Percentiles rank a stretch among this genome's conserved stretches.
These are phyloP conservation scores for Clangula hyemalis DNA, from an alignment of 2,797 vertebrate genomes.

Conservation along the genomic window DNA sequence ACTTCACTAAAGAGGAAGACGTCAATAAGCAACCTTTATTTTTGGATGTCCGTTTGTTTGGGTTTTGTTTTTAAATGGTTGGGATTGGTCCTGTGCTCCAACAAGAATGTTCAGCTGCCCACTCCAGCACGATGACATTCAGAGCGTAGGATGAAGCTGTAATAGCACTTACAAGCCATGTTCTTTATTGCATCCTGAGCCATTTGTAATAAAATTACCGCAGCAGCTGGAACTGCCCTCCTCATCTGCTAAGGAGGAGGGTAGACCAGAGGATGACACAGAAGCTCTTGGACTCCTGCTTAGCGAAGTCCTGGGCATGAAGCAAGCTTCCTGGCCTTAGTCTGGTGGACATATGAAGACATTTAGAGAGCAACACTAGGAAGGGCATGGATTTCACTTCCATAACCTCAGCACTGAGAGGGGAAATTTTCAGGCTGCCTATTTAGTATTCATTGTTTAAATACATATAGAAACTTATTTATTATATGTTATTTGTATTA, in stretches of 20 bases:
- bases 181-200: fast-evolving
- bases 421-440: not conserved
- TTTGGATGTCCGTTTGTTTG: not conserved
- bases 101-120: not conserved
- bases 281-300: not conserved
- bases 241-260: not conserved
- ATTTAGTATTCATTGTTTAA: not conserved
- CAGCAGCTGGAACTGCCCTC: not conserved
- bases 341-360: not conserved
- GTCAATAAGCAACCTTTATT: fast-evolving
- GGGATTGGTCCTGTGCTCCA: not conserved
- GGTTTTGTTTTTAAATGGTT: not conserved
- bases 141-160: not conserved
- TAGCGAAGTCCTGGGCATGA: fast-evolving
- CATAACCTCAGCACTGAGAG: not conserved
- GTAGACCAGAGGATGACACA: not conserved
- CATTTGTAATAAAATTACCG: not conserved
- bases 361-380: not conserved
- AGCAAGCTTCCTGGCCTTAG: not conserved
- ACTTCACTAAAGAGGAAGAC: not conserved
- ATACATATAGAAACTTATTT: not conserved
- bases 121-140: not conserved
- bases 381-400: not conserved
- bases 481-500: not conserved
- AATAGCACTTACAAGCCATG: not conserved